Evolutionary conservation across 1,140 invertebrate genomes (phyloP).

Genomic region (Bombus superbus): DNA sequence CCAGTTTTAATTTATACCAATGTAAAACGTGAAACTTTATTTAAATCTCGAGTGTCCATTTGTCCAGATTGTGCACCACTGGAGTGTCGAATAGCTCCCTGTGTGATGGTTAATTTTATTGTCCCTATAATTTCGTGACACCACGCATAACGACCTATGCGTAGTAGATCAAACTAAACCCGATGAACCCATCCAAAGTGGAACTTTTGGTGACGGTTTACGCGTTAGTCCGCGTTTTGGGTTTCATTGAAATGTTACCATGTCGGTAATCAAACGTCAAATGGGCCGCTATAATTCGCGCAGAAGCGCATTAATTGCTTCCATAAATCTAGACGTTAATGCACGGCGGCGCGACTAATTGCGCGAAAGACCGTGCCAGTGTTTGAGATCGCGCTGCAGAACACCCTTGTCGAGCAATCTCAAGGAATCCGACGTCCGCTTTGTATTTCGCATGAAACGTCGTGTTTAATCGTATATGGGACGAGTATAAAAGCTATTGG

Average conservation of each 20-base stretch:
- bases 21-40: not conserved
- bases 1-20: not conserved
- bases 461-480: not conserved
- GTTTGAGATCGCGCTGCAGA: constrained; percentile 40
- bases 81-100: not conserved
- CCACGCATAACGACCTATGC: not conserved
- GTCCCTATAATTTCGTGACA: not conserved
- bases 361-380: constrained; percentile 58
- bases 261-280: constrained; percentile 48
- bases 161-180: no score
- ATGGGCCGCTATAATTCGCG: constrained; percentile 52
- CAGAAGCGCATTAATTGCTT: constrained; percentile 62
- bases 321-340: constrained; percentile 67
- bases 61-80: no score
- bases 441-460: constrained; percentile 27
- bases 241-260: constrained; percentile 10
- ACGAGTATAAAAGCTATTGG: no score
- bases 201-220: not conserved
- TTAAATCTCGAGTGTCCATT: not conserved
- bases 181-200: not conserved
- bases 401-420: constrained; percentile 5
- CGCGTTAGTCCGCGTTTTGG: not conserved
- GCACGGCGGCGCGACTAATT: constrained; percentile 63
- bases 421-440: constrained; percentile 56
- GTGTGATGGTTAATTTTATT: not conserved